Conservation (phyloP, 2,113 vertebrate species). For the Anseranas semipalmata region DNA sequence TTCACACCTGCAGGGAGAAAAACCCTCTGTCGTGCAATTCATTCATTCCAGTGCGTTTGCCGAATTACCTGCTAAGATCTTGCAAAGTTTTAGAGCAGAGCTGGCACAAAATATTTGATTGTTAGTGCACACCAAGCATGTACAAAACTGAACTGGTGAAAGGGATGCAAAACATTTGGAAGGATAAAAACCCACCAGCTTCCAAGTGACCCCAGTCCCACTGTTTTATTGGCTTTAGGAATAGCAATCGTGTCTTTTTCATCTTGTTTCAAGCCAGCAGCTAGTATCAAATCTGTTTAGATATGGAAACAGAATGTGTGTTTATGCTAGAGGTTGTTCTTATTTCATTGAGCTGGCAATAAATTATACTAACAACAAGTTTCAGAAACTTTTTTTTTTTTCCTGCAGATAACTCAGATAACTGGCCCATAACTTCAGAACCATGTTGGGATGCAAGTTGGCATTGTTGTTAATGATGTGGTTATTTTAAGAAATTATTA, state of each 20-base stretch:
- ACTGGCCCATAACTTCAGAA: background rate
- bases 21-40: too few relatives aligned
- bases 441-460: background rate
- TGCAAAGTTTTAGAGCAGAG: background rate
- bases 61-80: background rate
- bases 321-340: background rate
- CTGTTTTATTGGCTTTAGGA: background rate
- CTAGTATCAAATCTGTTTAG: background rate
- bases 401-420: background rate
- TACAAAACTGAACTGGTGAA: background rate
- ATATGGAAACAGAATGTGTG: background rate
- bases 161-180: background rate
- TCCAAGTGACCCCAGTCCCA: background rate
- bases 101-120: background rate
- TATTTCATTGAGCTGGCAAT: background rate
- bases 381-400: background rate
- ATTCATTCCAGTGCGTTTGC: background rate
- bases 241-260: rapidly evolving
- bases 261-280: background rate
- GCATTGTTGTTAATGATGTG: background rate
- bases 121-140: background rate
- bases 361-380: background rate
- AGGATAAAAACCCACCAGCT: background rate
- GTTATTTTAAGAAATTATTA: background rate
- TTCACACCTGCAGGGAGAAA: background rate